phyloP scores from a whole-genome alignment of 2,113 vertebrate species.

The Podiceps cristatus region DNA sequence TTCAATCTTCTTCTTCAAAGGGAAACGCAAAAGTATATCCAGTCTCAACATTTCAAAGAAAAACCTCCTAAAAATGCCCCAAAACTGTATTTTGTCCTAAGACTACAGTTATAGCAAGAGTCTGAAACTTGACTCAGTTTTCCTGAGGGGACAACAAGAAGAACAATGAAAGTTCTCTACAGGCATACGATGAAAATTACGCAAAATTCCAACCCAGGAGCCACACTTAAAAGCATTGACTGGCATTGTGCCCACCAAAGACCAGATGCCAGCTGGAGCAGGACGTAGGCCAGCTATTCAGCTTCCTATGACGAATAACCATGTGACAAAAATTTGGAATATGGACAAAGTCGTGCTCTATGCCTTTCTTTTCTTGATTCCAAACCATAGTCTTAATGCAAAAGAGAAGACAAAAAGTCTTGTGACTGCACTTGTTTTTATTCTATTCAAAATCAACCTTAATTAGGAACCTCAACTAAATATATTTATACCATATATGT shows the following conservation, averaged over 20 bases:
- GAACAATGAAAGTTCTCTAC: background rate
- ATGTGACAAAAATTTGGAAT: background rate
- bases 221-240: background rate
- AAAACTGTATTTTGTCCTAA: background rate
- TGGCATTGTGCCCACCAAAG: background rate
- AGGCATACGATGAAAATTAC: background rate
- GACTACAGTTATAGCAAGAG: background rate
- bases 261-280: background rate
- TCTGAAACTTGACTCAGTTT: background rate
- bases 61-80: background rate
- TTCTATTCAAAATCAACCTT: background rate
- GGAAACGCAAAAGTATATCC: background rate
- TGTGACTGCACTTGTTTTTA: background rate
- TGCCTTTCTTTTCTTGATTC: background rate
- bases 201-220: background rate
- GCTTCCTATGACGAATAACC: background rate
- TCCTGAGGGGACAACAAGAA: background rate
- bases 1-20: background rate
- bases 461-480: background rate
- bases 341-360: background rate
- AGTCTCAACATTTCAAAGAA: background rate
- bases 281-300: background rate
- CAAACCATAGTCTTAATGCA: background rate
- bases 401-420: background rate
- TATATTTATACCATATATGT: background rate